Evolutionary conservation across 2,888 invertebrate genomes (phyloP).

Genomic region (Amiota minor): DNA sequence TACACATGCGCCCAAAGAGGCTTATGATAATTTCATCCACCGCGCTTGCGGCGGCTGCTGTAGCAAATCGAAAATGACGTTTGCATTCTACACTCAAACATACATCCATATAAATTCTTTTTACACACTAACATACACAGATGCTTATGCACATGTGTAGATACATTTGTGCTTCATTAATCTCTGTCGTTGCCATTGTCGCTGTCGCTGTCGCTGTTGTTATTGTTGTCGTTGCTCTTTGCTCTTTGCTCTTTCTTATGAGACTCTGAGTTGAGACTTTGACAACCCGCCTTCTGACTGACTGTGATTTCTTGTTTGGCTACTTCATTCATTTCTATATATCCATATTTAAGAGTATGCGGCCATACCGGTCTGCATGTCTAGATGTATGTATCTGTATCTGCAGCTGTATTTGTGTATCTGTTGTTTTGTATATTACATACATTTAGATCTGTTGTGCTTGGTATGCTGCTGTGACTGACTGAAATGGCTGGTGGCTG

Average conservation of each 20-base stretch:
- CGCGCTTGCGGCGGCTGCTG: too few species aligned
- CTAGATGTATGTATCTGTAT: constrained; percentile 27
- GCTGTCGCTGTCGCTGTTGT: background rate
- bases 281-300: background rate
- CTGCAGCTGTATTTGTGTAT: constrained; percentile 32
- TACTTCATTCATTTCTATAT: constrained; percentile 13
- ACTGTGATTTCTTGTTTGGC: constrained; percentile 14
- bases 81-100: background rate
- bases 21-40: too few species aligned
- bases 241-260: background rate
- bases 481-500: background rate
- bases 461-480: constrained; percentile 48
- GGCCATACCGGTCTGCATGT: constrained; percentile 1
- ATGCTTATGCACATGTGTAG: background rate
- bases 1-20: too few species aligned
- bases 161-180: constrained; percentile 67
- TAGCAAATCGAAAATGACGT: too few species aligned
- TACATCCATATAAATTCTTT: background rate
- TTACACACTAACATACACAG: background rate
- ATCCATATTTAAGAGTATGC: constrained; percentile 48
- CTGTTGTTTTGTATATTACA: constrained; percentile 18
- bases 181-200: constrained; percentile 58
- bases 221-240: background rate
- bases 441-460: constrained; percentile 46
- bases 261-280: too few species aligned